Percentiles rank a stretch among this genome's conserved stretches.
Conservation (phyloP, 2,888 invertebrate genomes). For the Coecobrya sp. region DNA sequence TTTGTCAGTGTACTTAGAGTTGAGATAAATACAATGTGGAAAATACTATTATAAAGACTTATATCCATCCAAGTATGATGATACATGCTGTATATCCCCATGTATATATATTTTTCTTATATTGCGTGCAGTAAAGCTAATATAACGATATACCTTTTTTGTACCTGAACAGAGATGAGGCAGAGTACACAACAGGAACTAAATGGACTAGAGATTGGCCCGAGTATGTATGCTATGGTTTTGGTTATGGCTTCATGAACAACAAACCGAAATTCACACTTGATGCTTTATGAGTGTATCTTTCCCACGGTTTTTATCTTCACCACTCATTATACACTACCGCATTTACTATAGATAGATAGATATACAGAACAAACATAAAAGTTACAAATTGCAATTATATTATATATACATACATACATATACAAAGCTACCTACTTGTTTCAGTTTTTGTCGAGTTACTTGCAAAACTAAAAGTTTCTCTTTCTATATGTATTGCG, state of each 20-base stretch:
- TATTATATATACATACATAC: not conserved
- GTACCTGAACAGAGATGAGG: not conserved
- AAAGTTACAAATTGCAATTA: constrained; percentile 3
- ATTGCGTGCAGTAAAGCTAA: too few species aligned
- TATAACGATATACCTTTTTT: too few species aligned
- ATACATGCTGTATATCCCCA: too few species aligned
- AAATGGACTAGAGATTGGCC: not conserved
- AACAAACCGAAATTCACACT: constrained; percentile 82
- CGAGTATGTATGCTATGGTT: constrained; percentile 30
- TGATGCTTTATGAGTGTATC: constrained; percentile 86
- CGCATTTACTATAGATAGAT: not conserved
- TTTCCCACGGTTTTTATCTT: constrained; percentile 85
- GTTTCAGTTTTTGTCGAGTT: too few species aligned
- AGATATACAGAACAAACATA: not conserved
- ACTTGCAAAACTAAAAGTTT: too few species aligned
- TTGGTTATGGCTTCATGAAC: constrained; percentile 70
- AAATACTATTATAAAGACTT: not conserved
- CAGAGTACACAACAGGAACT: not conserved
- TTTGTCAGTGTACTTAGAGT: not conserved
- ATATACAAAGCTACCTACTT: too few species aligned
- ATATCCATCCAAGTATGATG: not conserved
- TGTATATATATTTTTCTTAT: too few species aligned
- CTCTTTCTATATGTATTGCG: too few species aligned
- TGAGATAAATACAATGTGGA: not conserved
- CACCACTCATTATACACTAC: constrained; percentile 13